phyloP scores from a whole-genome alignment of 2,797 vertebrate genomes.

The Poecilia velifera region DNA sequence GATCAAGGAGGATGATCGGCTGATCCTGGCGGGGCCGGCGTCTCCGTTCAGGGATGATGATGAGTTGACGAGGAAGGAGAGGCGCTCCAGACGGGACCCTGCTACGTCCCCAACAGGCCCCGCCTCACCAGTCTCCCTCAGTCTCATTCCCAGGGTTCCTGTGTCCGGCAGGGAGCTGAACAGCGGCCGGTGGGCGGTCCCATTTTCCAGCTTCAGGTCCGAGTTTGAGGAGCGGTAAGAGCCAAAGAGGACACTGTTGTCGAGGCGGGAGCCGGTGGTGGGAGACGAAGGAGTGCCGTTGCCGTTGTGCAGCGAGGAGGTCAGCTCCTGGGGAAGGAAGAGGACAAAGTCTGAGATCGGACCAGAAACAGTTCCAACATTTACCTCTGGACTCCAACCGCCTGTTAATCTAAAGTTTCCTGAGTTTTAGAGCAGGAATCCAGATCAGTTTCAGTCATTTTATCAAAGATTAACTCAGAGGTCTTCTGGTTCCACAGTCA shows the following conservation, averaged over 20 bases:
- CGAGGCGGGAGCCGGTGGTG: conserved; percentile 83
- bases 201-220: conserved; percentile 61
- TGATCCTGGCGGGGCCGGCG: conserved; percentile 28
- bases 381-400: not conserved
- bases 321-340: conserved; percentile 56
- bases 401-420: not conserved
- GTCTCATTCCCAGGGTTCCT: not conserved
- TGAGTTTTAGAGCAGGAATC: not conserved
- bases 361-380: not conserved
- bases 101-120: conserved; percentile 3
- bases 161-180: conserved; percentile 70
- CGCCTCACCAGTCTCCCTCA: conserved; percentile 7
- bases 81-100: conserved; percentile 50
- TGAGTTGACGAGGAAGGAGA: conserved; percentile 57
- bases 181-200: conserved; percentile 9
- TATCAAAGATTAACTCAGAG: not conserved
- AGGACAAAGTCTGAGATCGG: conserved; percentile 33
- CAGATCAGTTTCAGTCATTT: not conserved
- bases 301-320: conserved; percentile 56
- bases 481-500: not conserved
- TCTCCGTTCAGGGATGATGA: conserved; percentile 62
- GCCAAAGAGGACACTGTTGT: conserved; percentile 87
- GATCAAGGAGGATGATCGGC: conserved; percentile 21
- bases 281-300: conserved; percentile 36
- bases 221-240: conserved; percentile 56